These are phyloP conservation scores for Bilobella aurantiaca DNA, from an alignment of 1,140 invertebrate species.

Conservation along the genomic window DNA sequence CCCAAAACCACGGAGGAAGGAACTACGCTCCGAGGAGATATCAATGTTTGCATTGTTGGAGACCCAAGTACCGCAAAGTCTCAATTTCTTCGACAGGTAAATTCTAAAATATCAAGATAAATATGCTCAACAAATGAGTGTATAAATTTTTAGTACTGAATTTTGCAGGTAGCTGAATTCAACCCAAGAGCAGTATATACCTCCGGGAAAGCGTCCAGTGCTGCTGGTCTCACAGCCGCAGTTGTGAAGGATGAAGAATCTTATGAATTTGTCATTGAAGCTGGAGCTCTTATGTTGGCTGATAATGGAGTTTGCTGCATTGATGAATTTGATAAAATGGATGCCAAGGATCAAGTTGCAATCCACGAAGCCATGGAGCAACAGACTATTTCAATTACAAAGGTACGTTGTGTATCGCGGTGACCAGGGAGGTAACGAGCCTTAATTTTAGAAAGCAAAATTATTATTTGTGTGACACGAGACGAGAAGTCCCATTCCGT, in stretches of 20 bases:
- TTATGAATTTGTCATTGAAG: constrained; percentile 97
- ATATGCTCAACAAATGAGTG: too few relatives aligned
- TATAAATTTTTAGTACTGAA: constrained; percentile 7
- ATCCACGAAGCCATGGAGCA: constrained; percentile 99
- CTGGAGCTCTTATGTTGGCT: constrained; percentile 96
- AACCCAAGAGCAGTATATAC: constrained; percentile 94
- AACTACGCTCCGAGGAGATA: constrained; percentile 76
- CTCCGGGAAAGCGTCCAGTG: constrained; percentile 94
- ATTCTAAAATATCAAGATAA: too few relatives aligned
- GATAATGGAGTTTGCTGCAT: constrained; percentile 99
- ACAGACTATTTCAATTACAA: constrained; percentile 97
- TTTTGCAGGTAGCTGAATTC: constrained; percentile 72
- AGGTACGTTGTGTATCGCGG: too few relatives aligned
- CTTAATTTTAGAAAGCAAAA: too few relatives aligned
- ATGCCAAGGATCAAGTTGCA: constrained; percentile 90
- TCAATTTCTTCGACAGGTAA: constrained; percentile 82
- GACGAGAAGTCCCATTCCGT: too few relatives aligned
- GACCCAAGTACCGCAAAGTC: constrained; percentile 98
- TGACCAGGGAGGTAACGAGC: too few relatives aligned
- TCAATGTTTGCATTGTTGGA: constrained; percentile 96
- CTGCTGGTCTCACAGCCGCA: constrained; percentile 95
- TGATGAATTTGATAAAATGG: constrained; percentile 99
- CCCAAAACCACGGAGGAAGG: constrained; percentile 87
- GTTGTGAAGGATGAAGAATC: constrained; percentile 96
- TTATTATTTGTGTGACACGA: too few relatives aligned